Percentiles rank a stretch among this genome's conserved stretches.
These are phyloP conservation scores for Argyresthia goedartella DNA, from an alignment of 2,888 invertebrate genomes.

Conservation along the genomic window DNA sequence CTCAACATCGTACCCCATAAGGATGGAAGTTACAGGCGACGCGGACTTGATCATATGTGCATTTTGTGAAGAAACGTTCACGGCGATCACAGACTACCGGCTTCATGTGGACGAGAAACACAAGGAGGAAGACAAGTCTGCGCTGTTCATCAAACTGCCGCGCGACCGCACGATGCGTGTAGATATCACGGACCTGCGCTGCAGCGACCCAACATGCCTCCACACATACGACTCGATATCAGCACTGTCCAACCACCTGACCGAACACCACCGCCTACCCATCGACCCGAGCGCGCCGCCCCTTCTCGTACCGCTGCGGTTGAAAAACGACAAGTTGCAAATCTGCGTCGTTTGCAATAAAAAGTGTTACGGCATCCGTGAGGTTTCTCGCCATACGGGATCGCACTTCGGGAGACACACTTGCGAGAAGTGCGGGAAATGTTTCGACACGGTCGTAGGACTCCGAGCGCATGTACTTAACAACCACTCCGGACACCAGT, in stretches of 20 bases:
- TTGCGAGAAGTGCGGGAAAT: constrained; percentile 52
- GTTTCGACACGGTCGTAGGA: constrained; percentile 48
- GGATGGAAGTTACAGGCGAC: constrained; percentile 1
- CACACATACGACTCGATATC: not conserved
- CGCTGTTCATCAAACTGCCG: constrained; percentile 4
- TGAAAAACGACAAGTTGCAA: not conserved
- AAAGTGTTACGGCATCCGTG: constrained; percentile 40
- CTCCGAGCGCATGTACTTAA: constrained; percentile 41
- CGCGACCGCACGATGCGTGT: constrained; percentile 4
- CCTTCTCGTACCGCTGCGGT: not conserved
- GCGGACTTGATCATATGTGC: constrained; percentile 6
- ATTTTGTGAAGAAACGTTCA: constrained; percentile 12
- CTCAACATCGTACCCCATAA: constrained; percentile 16
- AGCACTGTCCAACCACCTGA: constrained; percentile 2
- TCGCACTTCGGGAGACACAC: constrained; percentile 51
- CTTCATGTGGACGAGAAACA: constrained; percentile 13
- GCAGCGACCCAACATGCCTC: constrained; percentile 1
- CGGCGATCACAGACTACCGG: constrained; percentile 12
- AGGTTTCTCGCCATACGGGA: constrained; percentile 49
- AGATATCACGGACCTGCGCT: constrained; percentile 7
- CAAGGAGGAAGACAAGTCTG: constrained; percentile 9
- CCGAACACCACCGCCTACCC: not conserved
- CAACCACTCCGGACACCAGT: constrained; percentile 41
- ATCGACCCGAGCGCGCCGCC: not conserved
- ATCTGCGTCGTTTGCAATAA: not conserved